Conservation (phyloP, 2,113 vertebrate species). For the Lonchura striata region DNA sequence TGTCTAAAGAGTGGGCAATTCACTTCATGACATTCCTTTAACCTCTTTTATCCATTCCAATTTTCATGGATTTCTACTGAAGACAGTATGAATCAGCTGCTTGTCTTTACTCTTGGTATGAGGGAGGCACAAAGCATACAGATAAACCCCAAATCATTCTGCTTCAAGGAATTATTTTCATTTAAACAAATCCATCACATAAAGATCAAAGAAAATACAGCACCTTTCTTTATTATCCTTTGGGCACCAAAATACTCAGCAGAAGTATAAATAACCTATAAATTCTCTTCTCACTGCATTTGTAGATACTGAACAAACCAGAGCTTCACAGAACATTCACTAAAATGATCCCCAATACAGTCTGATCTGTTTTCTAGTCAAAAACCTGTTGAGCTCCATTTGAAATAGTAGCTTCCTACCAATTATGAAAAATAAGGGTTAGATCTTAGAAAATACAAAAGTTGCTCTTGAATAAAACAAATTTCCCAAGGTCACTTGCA, state of each 20-base stretch:
- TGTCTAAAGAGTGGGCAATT: neutral
- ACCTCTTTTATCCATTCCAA: neutral
- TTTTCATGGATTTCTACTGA: neutral
- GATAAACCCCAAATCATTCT: neutral
- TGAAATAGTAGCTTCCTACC: neutral
- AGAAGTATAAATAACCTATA: neutral
- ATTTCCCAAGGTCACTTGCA: neutral
- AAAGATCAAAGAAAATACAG: neutral
- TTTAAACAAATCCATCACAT: neutral
- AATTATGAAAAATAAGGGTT: neutral
- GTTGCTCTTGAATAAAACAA: neutral
- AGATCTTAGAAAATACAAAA: neutral
- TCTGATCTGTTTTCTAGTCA: neutral
- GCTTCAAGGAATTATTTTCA: neutral
- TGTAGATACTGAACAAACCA: neutral
- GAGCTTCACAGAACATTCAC: neutral
- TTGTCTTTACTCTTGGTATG: neutral
- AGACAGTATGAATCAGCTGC: neutral
- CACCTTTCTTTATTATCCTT: neutral
- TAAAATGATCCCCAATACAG: neutral
- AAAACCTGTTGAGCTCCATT: neutral
- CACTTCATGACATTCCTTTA: neutral
- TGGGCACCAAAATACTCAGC: neutral
- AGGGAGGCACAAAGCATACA: neutral
- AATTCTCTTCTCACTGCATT: neutral